Evolutionary conservation across 1,140 invertebrate species (phyloP), one percentile per base, ranked within the genome.

Genomic region (Amphibalanus amphitrite): DNA sequence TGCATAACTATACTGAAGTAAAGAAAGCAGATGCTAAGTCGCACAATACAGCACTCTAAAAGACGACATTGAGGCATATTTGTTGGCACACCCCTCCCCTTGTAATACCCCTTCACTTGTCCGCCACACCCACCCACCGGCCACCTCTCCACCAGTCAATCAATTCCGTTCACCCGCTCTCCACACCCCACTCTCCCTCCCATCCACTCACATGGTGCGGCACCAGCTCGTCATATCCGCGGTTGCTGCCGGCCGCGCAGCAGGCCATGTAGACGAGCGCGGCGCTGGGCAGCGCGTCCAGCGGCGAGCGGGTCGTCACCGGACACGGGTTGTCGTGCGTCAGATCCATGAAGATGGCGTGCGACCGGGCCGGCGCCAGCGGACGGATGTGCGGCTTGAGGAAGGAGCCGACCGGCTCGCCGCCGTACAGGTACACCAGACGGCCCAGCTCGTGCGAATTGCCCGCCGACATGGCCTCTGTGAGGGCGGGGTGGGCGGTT

Each of bases 281-380:
- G 0, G 93, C 84, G 68, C 88, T 90, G 3, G 97, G 92, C 73
- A 98, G 82, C 74, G 92, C 79, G 83, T 99, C 95, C 80, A 92
- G 95, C 4, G 90, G 86, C 47, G 89, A 88, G 69, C 94, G 84
- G 79, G 89, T 91, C 77, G 92, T 85, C 4, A 93, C 82, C 0
- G 93, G 91, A 76, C 89, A 89, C 0, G 89, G 90, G 85, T 99
- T 99, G 80, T 99, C 97, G 81, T 99, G 97, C 20, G 96, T 98
- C 75, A 91, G 84, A 82, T 99, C 97, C 74, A 95, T 83, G 77
- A 99, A 95, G 13, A 99, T 79, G 13, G 96, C 97, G 82, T 97
- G 95, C 10, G 95, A 91, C 72, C 97, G 86, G 69, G 82, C 82
- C 17, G 91, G 87, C n/a, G 85, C 83, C 26, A 96, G 82, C 30